Base-by-base conservation (phyloP, 2,888 invertebrate species). In the Priocnemis perturbator region DNA sequence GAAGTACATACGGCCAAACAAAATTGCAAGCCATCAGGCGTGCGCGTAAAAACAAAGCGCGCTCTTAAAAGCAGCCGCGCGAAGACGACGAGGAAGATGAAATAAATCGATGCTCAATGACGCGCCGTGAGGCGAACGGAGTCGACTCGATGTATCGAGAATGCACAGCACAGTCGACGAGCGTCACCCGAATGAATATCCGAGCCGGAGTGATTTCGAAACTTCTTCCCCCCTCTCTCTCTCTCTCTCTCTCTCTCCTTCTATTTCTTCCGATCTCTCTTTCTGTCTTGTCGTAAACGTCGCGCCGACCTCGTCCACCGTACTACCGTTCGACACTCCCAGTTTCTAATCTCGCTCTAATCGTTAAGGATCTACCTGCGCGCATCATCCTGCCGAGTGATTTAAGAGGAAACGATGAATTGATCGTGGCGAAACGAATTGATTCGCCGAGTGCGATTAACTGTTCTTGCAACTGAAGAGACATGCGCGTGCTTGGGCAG, bases 261-360 rank as follows among this genome's bases (percentile, higher is more conserved):
- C 11, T 37, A 3, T 37, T 37, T 11, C 11, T 7, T 7, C 11
- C 37, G 26, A 26, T 11, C 37, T 37, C 11, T 11, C 37, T 11
- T 7, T 37, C 7, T 9, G 37, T 37, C 14, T 37, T 9, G 37
- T 37, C 37, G 37, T 37, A 70, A 74, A 74, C 64, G 74, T 64
- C 63, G 20, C 64, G 74, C 58, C 63, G 20, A 17, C 20, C 37
- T 37, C 37, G 37, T 37, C 37, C 37, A 9, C 4, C 37, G 37
- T 37, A 37, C 37, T 37, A 79, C 81, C 75, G 78, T 79, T 77
- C 78, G 78, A 78, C 76, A 79, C 77, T 76, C 77, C 80, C 74
- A 70, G 76, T 79, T 79, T 78, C 77, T 83, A 82, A 77, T 78
- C 81, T 78, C 65, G 65, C 11, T 67, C 67, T 72, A 76, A 74